These are phyloP conservation scores for Polydrusus pterygomalis DNA, from an alignment of 2,888 invertebrate genomes.

Conservation along the genomic window DNA sequence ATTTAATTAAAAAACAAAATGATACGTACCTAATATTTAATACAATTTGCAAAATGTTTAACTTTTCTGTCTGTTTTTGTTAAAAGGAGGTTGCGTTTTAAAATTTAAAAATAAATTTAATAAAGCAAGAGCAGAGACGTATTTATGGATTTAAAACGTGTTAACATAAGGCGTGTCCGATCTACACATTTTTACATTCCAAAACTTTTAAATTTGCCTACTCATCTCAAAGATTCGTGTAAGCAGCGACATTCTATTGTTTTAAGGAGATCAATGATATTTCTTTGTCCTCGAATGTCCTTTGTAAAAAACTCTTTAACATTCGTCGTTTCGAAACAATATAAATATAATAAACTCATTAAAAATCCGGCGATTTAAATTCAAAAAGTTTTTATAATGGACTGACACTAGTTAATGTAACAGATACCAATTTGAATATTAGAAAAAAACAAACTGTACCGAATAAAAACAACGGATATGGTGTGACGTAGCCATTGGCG, in stretches of 20 bases:
- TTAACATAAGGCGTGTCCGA: neutral
- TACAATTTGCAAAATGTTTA: too few relatives aligned
- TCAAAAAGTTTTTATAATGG: slow-evolving; percentile 46
- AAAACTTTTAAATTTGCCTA: slow-evolving; percentile 4
- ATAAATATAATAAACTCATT: slow-evolving; percentile 36
- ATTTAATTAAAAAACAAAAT: too few relatives aligned
- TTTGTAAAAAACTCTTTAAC: slow-evolving; percentile 38
- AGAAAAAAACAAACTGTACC: slow-evolving; percentile 43
- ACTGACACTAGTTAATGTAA: slow-evolving; percentile 30
- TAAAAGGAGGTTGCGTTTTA: too few relatives aligned
- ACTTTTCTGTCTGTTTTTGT: too few relatives aligned
- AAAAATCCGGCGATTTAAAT: slow-evolving; percentile 42
- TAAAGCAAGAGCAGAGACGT: too few relatives aligned
- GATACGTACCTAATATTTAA: too few relatives aligned
- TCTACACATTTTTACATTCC: neutral
- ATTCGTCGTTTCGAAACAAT: slow-evolving; percentile 45
- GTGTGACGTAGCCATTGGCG: slow-evolving; percentile 42
- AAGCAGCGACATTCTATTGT: slow-evolving; percentile 28
- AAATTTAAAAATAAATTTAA: too few relatives aligned
- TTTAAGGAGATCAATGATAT: slow-evolving; percentile 29
- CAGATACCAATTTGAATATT: slow-evolving; percentile 45
- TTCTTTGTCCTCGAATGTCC: slow-evolving; percentile 45
- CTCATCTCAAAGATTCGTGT: slow-evolving; percentile 4
- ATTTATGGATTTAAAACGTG: neutral
- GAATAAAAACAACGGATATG: slow-evolving; percentile 39